A percentile compares a stretch with the other conserved stretches of the same genome.
Conservation (phyloP, 2,888 invertebrate genomes). For the Drosophila niveifrons region DNA sequence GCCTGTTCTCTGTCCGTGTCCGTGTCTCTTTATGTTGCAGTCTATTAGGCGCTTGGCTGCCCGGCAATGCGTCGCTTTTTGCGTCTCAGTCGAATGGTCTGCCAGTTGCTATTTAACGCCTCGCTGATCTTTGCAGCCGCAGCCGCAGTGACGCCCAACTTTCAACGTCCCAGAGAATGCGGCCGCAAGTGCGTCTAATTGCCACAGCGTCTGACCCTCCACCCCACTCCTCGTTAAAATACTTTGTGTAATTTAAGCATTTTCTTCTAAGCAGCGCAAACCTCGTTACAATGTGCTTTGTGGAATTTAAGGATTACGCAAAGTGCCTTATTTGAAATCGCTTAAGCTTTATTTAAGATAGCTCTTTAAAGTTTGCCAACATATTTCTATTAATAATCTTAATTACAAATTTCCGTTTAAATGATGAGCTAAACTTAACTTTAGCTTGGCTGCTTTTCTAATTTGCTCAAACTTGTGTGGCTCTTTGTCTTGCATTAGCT, state of each 20-base stretch:
- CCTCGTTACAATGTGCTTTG: too few species aligned
- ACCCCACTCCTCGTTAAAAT: not conserved
- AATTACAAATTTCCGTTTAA: too few species aligned
- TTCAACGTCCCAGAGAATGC: not conserved
- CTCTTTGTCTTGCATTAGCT: not conserved
- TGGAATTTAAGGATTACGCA: too few species aligned
- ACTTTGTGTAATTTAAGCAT: not conserved
- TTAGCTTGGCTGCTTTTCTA: too few species aligned
- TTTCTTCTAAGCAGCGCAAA: not conserved
- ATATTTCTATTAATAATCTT: too few species aligned
- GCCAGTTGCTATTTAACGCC: conserved; percentile 75
- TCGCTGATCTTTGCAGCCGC: conserved; percentile 63
- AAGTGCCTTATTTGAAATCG: too few species aligned
- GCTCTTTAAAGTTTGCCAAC: too few species aligned
- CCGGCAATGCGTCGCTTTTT: conserved; percentile 14
- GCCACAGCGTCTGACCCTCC: conserved; percentile 11
- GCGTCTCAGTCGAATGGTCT: conserved; percentile 44
- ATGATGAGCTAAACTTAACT: too few species aligned
- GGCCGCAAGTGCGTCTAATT: conserved; percentile 54
- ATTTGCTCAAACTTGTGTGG: too few species aligned
- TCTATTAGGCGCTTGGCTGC: conserved; percentile 78
- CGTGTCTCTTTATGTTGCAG: conserved; percentile 59
- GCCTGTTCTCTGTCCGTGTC: too few species aligned
- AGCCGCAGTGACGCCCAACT: conserved; percentile 10
- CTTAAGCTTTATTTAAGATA: too few species aligned